A percentile compares a stretch with the other conserved stretches of the same genome.
These are phyloP conservation scores for Danionella dracula DNA, from an alignment of 2,797 vertebrate genomes.

Conservation along the genomic window DNA sequence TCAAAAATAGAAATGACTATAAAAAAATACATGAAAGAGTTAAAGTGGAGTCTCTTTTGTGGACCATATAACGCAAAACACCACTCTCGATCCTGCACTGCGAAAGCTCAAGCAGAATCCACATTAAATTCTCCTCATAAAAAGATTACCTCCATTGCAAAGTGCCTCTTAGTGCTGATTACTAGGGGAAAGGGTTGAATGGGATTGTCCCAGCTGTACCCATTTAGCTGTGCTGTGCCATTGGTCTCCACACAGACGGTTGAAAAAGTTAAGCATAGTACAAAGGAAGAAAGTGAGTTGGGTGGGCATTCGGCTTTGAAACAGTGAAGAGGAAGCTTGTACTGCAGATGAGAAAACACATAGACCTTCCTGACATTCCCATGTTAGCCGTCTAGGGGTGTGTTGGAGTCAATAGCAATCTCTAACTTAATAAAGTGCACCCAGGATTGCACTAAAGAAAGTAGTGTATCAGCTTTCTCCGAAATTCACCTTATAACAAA, in stretches of 20 bases:
- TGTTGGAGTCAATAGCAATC: background rate
- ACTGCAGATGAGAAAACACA: conserved; percentile 10
- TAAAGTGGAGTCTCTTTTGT: conserved; percentile 58
- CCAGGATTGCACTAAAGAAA: conserved; percentile 41
- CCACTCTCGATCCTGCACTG: conserved; percentile 38
- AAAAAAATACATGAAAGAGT: conserved; percentile 43
- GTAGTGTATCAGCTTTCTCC: conserved; percentile 53
- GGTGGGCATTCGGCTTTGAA: background rate
- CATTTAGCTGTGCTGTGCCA: conserved; percentile 50
- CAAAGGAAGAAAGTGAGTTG: conserved; percentile 20
- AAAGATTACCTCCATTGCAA: conserved; percentile 53
- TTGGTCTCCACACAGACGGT: conserved; percentile 38
- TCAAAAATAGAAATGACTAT: conserved; percentile 37
- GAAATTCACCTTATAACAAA: conserved; percentile 52
- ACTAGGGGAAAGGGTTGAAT: conserved; percentile 47
- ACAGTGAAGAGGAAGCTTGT: conserved; percentile 1
- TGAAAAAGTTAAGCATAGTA: conserved; percentile 42
- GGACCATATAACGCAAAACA: conserved; percentile 43
- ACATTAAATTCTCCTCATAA: conserved; percentile 38
- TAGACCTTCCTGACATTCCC: conserved; percentile 6
- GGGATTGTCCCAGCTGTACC: conserved; percentile 38
- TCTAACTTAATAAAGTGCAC: conserved; percentile 43
- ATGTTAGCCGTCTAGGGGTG: conserved; percentile 12
- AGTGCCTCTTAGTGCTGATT: conserved; percentile 73
- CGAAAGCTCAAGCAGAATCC: conserved; percentile 46